Percentiles rank a stretch among this genome's conserved stretches.
Evolutionary conservation across 2,888 invertebrate genomes (phyloP).

Genomic region (Chironomus riparius): DNA sequence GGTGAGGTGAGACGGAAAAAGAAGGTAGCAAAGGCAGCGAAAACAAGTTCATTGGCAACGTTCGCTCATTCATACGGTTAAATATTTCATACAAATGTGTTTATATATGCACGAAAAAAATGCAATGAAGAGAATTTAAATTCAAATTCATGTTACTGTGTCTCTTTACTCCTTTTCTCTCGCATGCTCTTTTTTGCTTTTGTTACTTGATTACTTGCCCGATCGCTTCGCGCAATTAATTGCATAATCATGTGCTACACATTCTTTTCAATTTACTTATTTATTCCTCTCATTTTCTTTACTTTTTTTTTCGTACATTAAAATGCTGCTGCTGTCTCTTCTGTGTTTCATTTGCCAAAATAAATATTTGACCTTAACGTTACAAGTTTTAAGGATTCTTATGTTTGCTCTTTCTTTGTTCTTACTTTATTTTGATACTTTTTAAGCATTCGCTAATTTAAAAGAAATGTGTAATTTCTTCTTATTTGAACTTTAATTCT

Average conservation of each 20-base stretch:
- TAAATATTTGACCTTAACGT: neutral
- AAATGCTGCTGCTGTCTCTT: neutral
- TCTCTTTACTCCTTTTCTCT: neutral
- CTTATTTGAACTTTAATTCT: no score
- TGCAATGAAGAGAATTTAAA: neutral
- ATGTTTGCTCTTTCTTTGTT: no score
- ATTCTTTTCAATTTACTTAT: conserved; percentile 12
- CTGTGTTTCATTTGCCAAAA: neutral
- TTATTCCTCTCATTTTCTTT: neutral
- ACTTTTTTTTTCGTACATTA: neutral
- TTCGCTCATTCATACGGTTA: neutral
- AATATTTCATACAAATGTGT: neutral
- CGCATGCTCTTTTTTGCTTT: neutral
- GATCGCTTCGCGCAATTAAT: conserved; percentile 13
- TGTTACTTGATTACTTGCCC: neutral
- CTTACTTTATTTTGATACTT: no score
- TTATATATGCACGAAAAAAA: neutral
- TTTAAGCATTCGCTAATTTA: no score
- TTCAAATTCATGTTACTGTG: neutral
- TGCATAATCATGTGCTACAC: conserved; percentile 27
- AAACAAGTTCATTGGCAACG: neutral
- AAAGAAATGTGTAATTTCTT: no score
- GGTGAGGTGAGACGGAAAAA: neutral
- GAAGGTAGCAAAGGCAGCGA: neutral
- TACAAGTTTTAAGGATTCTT: neutral